Base-by-base conservation (phyloP, 2,113 vertebrate species). In the Amblyornis subalaris region DNA sequence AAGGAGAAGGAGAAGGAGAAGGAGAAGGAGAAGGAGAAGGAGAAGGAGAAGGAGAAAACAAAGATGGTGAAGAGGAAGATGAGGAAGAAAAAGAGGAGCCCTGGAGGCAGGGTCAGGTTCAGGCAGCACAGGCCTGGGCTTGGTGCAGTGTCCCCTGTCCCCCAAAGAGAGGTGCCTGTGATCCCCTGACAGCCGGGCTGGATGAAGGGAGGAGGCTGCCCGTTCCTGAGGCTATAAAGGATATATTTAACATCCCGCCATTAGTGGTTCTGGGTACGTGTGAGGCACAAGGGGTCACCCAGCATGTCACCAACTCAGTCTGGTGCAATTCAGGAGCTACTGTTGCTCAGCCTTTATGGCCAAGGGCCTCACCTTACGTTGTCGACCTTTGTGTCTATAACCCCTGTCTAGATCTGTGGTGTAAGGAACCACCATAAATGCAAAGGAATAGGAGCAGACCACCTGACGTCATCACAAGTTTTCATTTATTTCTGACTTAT, bases 181-280 rank as follows among this genome's bases (percentile, higher is more conserved):
- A 40, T 23, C 5, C 25, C 38, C 40, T 0, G 0, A 5, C 0
- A 5, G 21, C 19, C 24, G 4, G 38, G 9, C 26, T 0, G 9
- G 2, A 19, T 29, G n/a, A 1, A 2, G n/a, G 47, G 38, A 14
- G 17, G 24, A 35, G 29, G 26, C 31, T 15, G 5, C 51, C 57
- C 19, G 2, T 53, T 89, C 55, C 61, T 20, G 36, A 48, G 33
- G n/a, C 1, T 19, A 0, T 45, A 12, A 23, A 22, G 35, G 42
- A 38, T 36, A 4, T n/a, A 48, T 61, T 65, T 51, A 61, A 31
- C 61, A 40, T 21, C 28, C 38, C 5, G 2, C 35, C 10, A 0
- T 76, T 13, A 40, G 23, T 2, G 4, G 26, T 12, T 35, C 28
- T 70, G 85, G 22, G 26, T 70, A 26, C 0, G 0, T 3, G 35